phyloP scores from a whole-genome alignment of 2,797 vertebrate species.

The Sphenopsis melanotis region DNA sequence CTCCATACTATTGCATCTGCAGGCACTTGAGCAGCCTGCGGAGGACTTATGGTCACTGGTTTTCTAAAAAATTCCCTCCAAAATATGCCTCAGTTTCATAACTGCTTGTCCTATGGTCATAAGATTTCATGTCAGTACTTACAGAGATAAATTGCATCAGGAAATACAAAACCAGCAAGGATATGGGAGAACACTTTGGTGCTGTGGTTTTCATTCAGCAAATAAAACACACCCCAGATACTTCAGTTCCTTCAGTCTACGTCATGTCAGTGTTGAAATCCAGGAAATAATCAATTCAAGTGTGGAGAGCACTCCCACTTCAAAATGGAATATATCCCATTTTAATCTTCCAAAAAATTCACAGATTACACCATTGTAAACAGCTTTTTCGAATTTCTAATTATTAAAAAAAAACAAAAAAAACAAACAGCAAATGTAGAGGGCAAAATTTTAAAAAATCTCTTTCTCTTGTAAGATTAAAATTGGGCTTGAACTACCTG shows the following conservation, averaged over 20 bases:
- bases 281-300: not conserved
- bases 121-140: not conserved
- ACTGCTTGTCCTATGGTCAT: rapidly evolving
- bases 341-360: not conserved
- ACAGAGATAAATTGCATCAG: not conserved
- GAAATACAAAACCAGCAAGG: not conserved
- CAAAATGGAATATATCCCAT: not conserved
- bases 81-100: not conserved
- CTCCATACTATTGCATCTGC: not conserved
- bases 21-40: not conserved
- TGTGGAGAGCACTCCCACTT: not conserved
- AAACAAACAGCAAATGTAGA: not conserved
- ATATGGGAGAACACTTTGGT: not conserved
- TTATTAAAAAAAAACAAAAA: not conserved
- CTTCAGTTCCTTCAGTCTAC: not conserved
- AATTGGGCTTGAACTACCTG: not conserved
- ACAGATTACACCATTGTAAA: not conserved
- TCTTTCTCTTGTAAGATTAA: not conserved
- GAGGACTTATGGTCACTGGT: not conserved
- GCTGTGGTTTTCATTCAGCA: not conserved
- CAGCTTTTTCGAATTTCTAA: not conserved
- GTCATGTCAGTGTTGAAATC: not conserved
- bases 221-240: not conserved
- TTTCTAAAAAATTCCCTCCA: not conserved
- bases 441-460: not conserved